Conservation (phyloP, 2,113 vertebrate species). For the Perca schrenkii region DNA sequence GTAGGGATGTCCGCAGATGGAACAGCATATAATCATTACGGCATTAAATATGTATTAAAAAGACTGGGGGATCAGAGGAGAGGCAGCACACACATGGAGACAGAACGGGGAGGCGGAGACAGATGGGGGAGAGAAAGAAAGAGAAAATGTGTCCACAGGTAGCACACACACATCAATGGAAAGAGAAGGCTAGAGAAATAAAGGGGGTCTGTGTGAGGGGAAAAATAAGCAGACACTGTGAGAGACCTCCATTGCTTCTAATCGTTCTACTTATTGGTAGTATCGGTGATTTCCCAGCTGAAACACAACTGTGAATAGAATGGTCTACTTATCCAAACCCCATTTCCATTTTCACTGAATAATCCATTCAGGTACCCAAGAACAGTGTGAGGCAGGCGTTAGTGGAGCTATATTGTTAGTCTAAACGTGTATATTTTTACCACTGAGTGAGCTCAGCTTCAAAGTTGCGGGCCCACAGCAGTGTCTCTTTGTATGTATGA, state of each 20-base stretch:
- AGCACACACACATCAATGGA: conserved; percentile 11
- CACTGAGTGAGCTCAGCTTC: background rate
- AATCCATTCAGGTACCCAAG: conserved; percentile 51
- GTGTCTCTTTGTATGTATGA: background rate
- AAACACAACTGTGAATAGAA: conserved; percentile 57
- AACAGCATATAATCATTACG: conserved; percentile 77
- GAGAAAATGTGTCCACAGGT: conserved; percentile 30
- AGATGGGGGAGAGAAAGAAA: background rate
- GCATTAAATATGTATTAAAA: conserved; percentile 85
- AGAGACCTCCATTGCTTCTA: conserved; percentile 39
- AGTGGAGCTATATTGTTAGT: conserved; percentile 3
- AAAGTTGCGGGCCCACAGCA: background rate
- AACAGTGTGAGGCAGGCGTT: conserved; percentile 4
- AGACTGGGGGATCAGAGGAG: conserved; percentile 76
- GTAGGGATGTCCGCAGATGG: conserved; percentile 70
- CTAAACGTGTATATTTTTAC: conserved; percentile 21
- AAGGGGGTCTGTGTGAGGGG: conserved; percentile 9
- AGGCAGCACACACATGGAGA: conserved; percentile 46
- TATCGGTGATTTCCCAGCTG: conserved; percentile 69
- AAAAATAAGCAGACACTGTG: conserved; percentile 32
- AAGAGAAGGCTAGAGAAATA: background rate
- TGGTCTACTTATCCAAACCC: conserved; percentile 62
- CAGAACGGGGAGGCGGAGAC: conserved; percentile 19
- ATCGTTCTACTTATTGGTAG: conserved; percentile 63
- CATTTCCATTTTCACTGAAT: conserved; percentile 62